phyloP scores from a whole-genome alignment of 2,888 invertebrate species.

The Drosophila flavopinicola region DNA sequence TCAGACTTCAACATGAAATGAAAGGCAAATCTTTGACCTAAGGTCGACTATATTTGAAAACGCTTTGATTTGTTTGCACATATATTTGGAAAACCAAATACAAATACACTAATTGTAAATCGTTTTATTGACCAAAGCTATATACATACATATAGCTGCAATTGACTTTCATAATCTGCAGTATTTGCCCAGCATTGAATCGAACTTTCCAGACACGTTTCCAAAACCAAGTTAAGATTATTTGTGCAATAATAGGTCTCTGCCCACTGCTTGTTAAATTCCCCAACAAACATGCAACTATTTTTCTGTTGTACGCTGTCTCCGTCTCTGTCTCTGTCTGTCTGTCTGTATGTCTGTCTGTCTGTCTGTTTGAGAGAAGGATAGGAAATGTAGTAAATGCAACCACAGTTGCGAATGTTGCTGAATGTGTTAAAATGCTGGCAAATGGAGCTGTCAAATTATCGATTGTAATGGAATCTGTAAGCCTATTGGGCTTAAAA shows the following conservation, averaged over 20 bases:
- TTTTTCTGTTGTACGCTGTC: neutral
- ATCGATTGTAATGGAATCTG: slow-evolving; percentile 50
- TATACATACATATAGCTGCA: neutral
- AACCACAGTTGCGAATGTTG: slow-evolving; percentile 7
- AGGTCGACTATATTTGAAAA: neutral
- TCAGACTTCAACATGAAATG: neutral
- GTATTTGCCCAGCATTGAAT: neutral
- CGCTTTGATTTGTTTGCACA: neutral
- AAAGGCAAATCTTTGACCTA: neutral
- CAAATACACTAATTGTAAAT: neutral
- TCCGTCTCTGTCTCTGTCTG: neutral
- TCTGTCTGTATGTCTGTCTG: neutral
- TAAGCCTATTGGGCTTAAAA: slow-evolving; percentile 38
- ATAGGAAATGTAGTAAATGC: slow-evolving; percentile 4
- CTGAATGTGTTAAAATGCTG: slow-evolving; percentile 23
- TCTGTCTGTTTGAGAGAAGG: slow-evolving; percentile 1
- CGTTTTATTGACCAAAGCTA: neutral
- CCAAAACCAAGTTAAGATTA: neutral
- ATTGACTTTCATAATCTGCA: neutral
- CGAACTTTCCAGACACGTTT: neutral
- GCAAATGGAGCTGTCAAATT: slow-evolving; percentile 51
- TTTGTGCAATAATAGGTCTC: neutral
- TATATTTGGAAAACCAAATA: neutral
- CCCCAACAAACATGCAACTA: slow-evolving; percentile 6
- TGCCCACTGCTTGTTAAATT: neutral